Conservation (phyloP, 2,113 vertebrate species). For the Gallinago undulata region DNA sequence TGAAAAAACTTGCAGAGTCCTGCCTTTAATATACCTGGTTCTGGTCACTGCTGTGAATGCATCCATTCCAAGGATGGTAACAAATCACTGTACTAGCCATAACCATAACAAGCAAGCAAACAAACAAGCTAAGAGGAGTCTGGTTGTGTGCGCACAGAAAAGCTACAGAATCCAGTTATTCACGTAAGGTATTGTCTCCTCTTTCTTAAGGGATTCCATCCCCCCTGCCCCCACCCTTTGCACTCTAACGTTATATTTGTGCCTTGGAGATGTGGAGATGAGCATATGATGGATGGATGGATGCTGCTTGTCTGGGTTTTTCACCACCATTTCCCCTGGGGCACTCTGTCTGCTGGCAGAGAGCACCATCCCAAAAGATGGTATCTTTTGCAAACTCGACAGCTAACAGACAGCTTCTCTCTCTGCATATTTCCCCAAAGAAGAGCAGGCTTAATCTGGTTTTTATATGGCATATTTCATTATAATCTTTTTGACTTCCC, state of each 20-base stretch:
- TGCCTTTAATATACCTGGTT: not conserved
- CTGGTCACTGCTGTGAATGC: not conserved
- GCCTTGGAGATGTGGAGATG: conserved; percentile 69
- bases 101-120: not conserved
- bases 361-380: conserved; percentile 80
- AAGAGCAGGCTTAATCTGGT: conserved; percentile 80
- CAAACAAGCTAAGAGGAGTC: not conserved
- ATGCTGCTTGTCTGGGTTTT: conserved; percentile 79
- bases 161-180: not conserved
- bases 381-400: conserved; percentile 84
- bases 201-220: conserved; percentile 59
- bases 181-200: conserved; percentile 16
- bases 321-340: conserved; percentile 80
- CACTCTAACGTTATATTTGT: conserved; percentile 67
- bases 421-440: conserved; percentile 81
- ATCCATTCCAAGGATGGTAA: not conserved
- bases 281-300: conserved; percentile 79
- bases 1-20: not conserved
- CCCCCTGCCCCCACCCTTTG: conserved; percentile 51
- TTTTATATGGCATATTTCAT: conserved; percentile 79
- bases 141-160: not conserved
- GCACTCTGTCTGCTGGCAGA: conserved; percentile 79
- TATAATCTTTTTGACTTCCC: conserved; percentile 76
- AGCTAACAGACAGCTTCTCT: conserved; percentile 82
- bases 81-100: not conserved